Conservation (phyloP, 2,888 invertebrate species). For the Scelioninae gen. 2 region DNA sequence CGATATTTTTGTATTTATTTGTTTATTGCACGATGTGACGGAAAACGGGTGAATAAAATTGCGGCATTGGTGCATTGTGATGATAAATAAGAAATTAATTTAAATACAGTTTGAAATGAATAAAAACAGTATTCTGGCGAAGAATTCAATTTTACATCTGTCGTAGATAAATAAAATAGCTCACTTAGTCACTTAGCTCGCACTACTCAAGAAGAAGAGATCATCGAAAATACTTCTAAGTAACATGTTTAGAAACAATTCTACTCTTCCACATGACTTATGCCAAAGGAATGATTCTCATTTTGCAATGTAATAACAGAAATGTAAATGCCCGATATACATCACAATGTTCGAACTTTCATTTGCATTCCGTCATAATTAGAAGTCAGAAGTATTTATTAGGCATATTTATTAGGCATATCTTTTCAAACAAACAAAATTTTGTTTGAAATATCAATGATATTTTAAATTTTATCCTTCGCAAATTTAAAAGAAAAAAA, state of each 20-base stretch:
- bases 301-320: conserved; percentile 22
- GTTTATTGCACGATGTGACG: no score
- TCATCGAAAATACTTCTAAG: conserved; percentile 33
- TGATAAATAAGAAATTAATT: background rate
- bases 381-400: no score
- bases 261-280: conserved; percentile 30
- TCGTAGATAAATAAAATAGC: conserved; percentile 13
- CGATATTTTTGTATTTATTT: no score
- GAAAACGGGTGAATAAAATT: no score
- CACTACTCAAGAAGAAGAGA: conserved; percentile 24
- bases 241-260: conserved; percentile 46
- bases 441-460: no score
- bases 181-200: conserved; percentile 15
- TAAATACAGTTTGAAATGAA: background rate
- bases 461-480: no score
- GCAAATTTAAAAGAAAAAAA: no score
- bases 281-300: conserved; percentile 37
- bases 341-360: background rate
- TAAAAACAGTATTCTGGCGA: background rate
- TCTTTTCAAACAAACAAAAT: no score
- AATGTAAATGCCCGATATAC: conserved; percentile 16
- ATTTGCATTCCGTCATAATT: no score
- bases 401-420: no score
- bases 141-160: conserved; percentile 5
- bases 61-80: no score